Conservation (phyloP, 2,888 invertebrate species). For the Metopia argyrocephala region DNA sequence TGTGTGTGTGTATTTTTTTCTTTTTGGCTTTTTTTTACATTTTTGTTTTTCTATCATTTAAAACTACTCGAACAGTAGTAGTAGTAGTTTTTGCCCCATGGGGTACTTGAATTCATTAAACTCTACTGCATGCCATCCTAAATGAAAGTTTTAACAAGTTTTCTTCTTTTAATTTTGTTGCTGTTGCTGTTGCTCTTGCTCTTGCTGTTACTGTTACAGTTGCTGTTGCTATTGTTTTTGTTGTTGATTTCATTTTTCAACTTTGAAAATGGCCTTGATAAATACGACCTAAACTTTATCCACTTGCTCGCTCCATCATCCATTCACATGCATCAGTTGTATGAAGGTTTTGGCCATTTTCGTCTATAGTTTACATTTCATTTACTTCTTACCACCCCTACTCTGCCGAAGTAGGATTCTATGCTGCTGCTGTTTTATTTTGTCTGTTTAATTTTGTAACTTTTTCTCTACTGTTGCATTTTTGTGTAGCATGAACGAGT, state of each 20-base stretch:
- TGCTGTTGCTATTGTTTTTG: neutral
- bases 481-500: slow-evolving; percentile 39
- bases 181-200: neutral
- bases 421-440: slow-evolving; percentile 22
- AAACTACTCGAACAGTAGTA: slow-evolving; percentile 19
- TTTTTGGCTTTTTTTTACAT: too few species aligned
- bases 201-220: slow-evolving; percentile 10
- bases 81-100: slow-evolving; percentile 36
- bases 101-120: slow-evolving; percentile 44
- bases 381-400: neutral
- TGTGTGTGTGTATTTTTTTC: too few species aligned
- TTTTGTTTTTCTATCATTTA: neutral
- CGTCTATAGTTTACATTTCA: neutral
- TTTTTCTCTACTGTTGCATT: slow-evolving; percentile 58
- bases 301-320: neutral
- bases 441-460: slow-evolving; percentile 51
- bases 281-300: slow-evolving; percentile 21
- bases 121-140: slow-evolving; percentile 31
- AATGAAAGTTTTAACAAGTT: slow-evolving; percentile 57
- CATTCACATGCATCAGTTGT: neutral
- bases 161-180: too few species aligned
- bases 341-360: neutral
- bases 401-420: too few species aligned
- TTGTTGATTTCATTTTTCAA: slow-evolving; percentile 23
- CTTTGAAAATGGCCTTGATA: slow-evolving; percentile 57